A percentile compares a stretch with the other conserved stretches of the same genome.
These are phyloP conservation scores for Diachasma alloeum DNA, from an alignment of 1,140 invertebrate species.

Conservation along the genomic window DNA sequence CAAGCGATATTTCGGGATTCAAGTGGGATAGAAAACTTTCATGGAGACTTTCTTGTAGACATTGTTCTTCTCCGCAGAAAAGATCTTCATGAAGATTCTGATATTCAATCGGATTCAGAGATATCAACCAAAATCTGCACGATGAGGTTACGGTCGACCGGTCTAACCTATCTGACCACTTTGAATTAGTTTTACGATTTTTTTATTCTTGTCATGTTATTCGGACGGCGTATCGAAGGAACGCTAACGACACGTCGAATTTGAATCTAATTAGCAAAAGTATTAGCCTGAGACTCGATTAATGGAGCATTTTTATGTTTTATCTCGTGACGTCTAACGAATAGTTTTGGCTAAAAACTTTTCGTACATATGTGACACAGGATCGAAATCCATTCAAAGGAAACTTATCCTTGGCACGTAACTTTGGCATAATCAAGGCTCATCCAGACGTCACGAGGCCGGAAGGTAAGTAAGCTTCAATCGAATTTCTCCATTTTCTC, in stretches of 20 bases:
- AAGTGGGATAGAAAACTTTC: too few species aligned
- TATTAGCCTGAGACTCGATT: slow-evolving; percentile 16
- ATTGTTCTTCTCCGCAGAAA: too few species aligned
- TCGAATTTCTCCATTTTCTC: slow-evolving; percentile 33
- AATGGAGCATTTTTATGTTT: slow-evolving; percentile 8
- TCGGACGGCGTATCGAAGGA: neutral
- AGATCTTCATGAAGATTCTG: too few species aligned
- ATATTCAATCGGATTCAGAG: neutral
- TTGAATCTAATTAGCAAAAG: neutral
- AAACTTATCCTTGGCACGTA: slow-evolving; percentile 51
- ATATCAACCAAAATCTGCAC: too few species aligned
- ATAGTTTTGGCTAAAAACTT: slow-evolving; percentile 14
- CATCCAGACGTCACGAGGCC: slow-evolving; percentile 24
- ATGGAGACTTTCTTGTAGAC: too few species aligned
- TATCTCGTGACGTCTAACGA: slow-evolving; percentile 21
- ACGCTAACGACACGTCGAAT: neutral
- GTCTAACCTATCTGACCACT: too few species aligned
- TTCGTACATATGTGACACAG: slow-evolving; percentile 19
- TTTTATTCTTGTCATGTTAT: neutral
- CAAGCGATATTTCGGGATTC: too few species aligned
- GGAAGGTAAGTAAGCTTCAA: slow-evolving; percentile 40
- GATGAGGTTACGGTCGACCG: too few species aligned
- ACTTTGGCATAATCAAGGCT: slow-evolving; percentile 39
- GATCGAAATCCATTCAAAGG: slow-evolving; percentile 44
- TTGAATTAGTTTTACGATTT: too few species aligned